Evolutionary conservation across 2,888 invertebrate species (phyloP).

Genomic region (Tachystola acroxantha): DNA sequence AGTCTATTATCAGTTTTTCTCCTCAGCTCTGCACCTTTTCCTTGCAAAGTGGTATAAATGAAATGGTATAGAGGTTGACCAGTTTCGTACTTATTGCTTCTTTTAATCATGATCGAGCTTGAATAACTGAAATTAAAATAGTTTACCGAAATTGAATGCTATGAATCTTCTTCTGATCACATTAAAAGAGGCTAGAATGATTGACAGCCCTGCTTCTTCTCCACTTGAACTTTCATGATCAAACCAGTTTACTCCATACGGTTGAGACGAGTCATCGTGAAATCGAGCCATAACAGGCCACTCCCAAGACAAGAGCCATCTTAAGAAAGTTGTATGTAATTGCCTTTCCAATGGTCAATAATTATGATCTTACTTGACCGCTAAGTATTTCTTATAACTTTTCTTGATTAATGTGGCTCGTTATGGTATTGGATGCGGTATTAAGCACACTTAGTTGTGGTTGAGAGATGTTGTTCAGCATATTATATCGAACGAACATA

Average conservation of each 20-base stretch:
- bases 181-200: too few relatives aligned
- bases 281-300: conserved; percentile 52
- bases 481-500: too few relatives aligned
- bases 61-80: too few relatives aligned
- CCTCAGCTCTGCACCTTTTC: too few relatives aligned
- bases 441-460: conserved; percentile 4
- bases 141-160: too few relatives aligned
- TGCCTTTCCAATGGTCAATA: conserved; percentile 42
- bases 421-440: conserved; percentile 3
- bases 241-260: conserved; percentile 40
- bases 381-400: conserved; percentile 2
- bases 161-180: too few relatives aligned
- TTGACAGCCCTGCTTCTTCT: conserved; percentile 12
- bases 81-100: too few relatives aligned
- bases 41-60: too few relatives aligned
- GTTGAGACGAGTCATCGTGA: conserved; percentile 55
- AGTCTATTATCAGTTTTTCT: too few relatives aligned
- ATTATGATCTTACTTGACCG: conserved; percentile 25
- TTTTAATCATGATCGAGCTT: too few relatives aligned
- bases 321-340: conserved; percentile 42
- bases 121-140: too few relatives aligned
- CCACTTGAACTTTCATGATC: conserved; percentile 37
- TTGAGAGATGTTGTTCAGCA: background rate
- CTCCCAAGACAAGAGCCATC: conserved; percentile 30
- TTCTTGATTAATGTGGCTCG: conserved; percentile 3